Evolutionary conservation across 2,888 invertebrate genomes (phyloP), one percentile per base, ranked within the genome.

Genomic region (Abscondita cerata): DNA sequence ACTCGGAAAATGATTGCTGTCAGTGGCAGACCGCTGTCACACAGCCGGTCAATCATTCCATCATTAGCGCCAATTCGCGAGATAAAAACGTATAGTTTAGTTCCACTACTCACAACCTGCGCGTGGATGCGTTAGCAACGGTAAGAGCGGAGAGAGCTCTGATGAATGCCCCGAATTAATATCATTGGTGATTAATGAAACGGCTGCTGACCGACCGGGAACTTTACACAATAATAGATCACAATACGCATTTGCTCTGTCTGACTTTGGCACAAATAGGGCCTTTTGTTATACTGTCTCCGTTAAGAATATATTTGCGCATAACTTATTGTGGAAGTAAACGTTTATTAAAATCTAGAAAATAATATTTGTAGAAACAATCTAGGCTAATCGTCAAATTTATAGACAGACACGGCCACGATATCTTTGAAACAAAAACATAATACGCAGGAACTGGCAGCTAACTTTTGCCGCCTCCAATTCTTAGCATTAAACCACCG

Each of bases 1-100:
- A 79, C 78, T 78, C 75, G 76, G 76, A 77, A 79, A 80, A 79
- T 78, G 80, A 79, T 78, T 69, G 78, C 79, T 80, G 80, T 79
- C 78, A 76, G 70, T 68, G 71, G 70, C 80, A 80, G 77, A 68
- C 70, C 64, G 67, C 68, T 70, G 68, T 68, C 73, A 70, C 73
- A 72, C 70, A 72, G 71, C 70, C 76, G 76, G 77, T 77, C 79
- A 78, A 78, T 78, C 78, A 78, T 78, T 77, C 69, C 72, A 71
- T 76, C 77, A 78, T 78, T 77, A 75, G 67, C 72, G 65, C 52
- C 64, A 52, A 60, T 60, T 47, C 56, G 53, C 52, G 52, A 44
- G 55, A 60, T 53, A 64, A 64, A 63, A 64, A 64, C 64, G 36
- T 54, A 60, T 64, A 60, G 64, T 72, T 72, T 64, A 59, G 64